Percentiles rank a stretch among this genome's conserved stretches.
Conservation (phyloP, 2,888 invertebrate genomes). For the Drosophila neonasuta region DNA sequence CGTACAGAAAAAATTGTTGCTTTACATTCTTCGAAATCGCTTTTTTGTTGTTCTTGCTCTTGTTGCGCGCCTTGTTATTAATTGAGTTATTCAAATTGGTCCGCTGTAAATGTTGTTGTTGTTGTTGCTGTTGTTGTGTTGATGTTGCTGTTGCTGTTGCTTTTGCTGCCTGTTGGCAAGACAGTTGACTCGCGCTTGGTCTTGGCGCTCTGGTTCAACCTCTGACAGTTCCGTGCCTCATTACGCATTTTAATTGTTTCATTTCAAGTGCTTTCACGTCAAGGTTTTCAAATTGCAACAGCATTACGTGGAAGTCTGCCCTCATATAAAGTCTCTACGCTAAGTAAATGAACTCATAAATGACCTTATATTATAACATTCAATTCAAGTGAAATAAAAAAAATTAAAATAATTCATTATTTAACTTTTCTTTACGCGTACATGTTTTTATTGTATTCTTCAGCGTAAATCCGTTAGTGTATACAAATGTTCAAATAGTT, state of each 20-base stretch:
- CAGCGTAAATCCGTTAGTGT: not conserved
- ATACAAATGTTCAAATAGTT: not conserved
- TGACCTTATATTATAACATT: too few species aligned
- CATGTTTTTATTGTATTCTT: too few species aligned
- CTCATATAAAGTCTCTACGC: not conserved
- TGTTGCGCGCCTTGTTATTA: conserved; percentile 41
- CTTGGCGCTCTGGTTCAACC: conserved; percentile 11
- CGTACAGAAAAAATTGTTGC: not conserved
- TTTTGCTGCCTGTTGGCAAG: conserved; percentile 19
- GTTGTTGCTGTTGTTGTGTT: conserved; percentile 9
- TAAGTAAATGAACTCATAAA: not conserved
- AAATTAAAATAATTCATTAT: not conserved
- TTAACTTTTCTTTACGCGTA: not conserved
- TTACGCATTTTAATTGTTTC: conserved; percentile 60
- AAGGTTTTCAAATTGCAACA: conserved; percentile 16
- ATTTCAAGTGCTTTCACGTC: conserved; percentile 37
- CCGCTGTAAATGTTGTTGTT: conserved; percentile 26
- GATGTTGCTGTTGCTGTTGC: conserved; percentile 19
- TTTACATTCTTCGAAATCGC: conserved; percentile 16
- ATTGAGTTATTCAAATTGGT: conserved; percentile 58
- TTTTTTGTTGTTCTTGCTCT: conserved; percentile 22
- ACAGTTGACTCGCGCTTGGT: conserved; percentile 3
- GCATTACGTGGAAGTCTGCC: not conserved
- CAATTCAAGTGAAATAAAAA: not conserved
- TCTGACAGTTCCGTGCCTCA: conserved; percentile 27